Conservation (phyloP, 2,113 vertebrate genomes). For the Dipodomys spectabilis region DNA sequence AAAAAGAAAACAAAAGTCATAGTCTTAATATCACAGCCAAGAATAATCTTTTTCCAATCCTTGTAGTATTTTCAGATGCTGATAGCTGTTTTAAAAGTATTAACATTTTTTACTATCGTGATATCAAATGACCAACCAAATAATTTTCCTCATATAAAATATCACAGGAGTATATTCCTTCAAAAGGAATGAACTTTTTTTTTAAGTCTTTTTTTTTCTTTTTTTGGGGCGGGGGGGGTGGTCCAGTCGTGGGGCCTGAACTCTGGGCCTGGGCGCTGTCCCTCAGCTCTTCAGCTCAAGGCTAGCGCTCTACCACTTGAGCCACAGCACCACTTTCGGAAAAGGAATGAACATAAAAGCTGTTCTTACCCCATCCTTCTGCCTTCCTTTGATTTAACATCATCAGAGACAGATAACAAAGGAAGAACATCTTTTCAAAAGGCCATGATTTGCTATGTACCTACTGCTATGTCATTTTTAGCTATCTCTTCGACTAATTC, state of each 20-base stretch:
- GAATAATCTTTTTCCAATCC: background rate
- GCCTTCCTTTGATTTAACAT: background rate
- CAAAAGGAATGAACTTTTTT: background rate
- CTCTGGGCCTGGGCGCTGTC: too few relatives aligned
- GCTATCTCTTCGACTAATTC: constrained; percentile 16
- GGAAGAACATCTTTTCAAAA: background rate
- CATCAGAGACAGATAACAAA: background rate
- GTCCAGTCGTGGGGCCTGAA: too few relatives aligned
- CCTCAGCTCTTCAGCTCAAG: too few relatives aligned
- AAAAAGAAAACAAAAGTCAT: background rate
- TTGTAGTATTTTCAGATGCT: background rate
- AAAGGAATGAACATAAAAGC: background rate
- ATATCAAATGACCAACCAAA: background rate
- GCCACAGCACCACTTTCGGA: background rate
- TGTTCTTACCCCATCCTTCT: background rate
- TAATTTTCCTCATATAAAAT: background rate
- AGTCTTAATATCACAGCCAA: constrained; percentile 9
- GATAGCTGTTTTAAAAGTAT: background rate
- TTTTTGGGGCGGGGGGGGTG: too few relatives aligned
- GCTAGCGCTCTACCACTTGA: too few relatives aligned
- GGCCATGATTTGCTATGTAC: background rate
- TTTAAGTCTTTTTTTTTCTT: too few relatives aligned
- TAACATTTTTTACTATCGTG: background rate
- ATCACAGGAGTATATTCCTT: background rate
- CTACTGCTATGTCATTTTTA: background rate